Percentiles rank a stretch among this genome's conserved stretches.
phyloP scores from a whole-genome alignment of 2,888 invertebrate genomes.

The Perizoma affinitatum region DNA sequence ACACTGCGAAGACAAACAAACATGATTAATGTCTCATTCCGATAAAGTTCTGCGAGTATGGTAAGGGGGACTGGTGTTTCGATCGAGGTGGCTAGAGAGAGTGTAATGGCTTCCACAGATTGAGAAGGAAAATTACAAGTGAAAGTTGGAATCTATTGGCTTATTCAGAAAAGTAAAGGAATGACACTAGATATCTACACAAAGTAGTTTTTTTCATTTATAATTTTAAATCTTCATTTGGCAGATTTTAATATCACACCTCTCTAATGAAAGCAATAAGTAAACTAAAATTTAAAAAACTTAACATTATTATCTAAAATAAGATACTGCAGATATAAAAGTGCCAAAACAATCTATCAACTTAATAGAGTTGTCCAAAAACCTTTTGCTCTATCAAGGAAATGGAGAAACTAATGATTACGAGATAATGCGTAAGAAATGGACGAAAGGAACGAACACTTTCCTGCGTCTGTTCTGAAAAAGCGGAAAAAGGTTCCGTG shows the following conservation, averaged over 20 bases:
- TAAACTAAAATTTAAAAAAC: not conserved
- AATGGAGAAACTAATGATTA: conserved; percentile 78
- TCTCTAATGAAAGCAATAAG: not conserved
- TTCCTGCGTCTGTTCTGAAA: conserved; percentile 77
- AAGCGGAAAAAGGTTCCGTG: conserved; percentile 78
- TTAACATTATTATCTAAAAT: conserved; percentile 15
- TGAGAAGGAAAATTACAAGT: no score
- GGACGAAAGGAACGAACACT: conserved; percentile 72
- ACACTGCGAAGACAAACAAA: conserved; percentile 44
- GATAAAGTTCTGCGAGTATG: conserved; percentile 32
- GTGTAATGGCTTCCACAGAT: no score
- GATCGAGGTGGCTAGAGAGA: conserved; percentile 1
- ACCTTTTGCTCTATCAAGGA: conserved; percentile 66
- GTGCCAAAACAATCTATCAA: conserved; percentile 55
- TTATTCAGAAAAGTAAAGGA: no score
- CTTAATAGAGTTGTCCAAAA: conserved; percentile 70
- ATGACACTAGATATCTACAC: no score
- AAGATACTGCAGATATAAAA: conserved; percentile 31
- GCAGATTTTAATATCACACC: no score
- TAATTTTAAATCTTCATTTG: no score
- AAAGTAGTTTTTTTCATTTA: no score
- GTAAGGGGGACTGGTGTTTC: conserved; percentile 9
- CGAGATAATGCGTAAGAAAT: conserved; percentile 81
- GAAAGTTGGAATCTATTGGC: no score
- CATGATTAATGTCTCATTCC: conserved; percentile 39